Conservation (phyloP, 2,113 vertebrate genomes). For the Labrus mixtus region DNA sequence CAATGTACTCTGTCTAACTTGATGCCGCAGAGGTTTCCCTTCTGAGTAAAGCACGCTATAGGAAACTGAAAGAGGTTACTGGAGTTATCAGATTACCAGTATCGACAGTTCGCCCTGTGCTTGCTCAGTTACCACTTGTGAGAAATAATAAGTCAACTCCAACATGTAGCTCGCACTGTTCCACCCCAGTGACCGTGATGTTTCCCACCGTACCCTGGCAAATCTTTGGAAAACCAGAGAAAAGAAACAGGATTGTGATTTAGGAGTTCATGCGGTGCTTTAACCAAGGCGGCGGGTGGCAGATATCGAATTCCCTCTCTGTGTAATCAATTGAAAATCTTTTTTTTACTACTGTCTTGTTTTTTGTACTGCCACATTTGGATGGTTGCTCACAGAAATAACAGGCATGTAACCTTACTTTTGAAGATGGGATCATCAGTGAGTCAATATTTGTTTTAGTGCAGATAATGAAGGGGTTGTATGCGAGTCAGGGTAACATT, state of each 20-base stretch:
- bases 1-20: too few species aligned
- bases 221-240: conserved; percentile 21
- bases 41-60: too few species aligned
- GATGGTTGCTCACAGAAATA: background rate
- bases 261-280: conserved; percentile 1
- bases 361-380: background rate
- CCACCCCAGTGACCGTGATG: background rate
- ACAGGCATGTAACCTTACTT: background rate
- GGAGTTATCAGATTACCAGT: background rate
- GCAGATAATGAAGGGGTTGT: background rate
- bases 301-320: conserved; percentile 1
- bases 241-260: conserved; percentile 8
- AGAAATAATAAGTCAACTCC: conserved; percentile 22
- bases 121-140: background rate
- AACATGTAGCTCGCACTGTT: conserved; percentile 2
- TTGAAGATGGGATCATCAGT: background rate
- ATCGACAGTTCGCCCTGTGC: conserved; percentile 19
- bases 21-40: too few species aligned
- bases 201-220: background rate
- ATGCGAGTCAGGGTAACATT: background rate
- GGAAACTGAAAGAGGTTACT: background rate
- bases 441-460: background rate
- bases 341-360: too few species aligned
- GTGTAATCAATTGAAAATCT: conserved; percentile 10
- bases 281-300: background rate